Base-by-base conservation (phyloP, 2,113 vertebrate species). In the Oreochromis tanganicae region DNA sequence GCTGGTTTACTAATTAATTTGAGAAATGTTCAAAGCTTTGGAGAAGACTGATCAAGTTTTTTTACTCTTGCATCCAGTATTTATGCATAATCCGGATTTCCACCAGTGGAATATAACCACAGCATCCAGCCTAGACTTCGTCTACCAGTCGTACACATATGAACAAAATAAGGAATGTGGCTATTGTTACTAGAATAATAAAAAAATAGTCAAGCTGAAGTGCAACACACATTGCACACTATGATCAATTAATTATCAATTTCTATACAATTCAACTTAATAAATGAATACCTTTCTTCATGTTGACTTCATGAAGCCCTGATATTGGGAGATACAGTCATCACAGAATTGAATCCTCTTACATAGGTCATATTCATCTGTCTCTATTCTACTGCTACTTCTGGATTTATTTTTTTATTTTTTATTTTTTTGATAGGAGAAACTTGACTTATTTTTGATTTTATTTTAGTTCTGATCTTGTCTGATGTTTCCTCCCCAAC, bases 101-200 rank as follows among this genome's bases (percentile, higher is more conserved):
- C 17, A 63, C 5, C 59, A 63, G 16, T 19, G 16, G 59, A 3
- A 63, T 0, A 63, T 0, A 9, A 34, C 11, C 29, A 1, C 59
- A 63, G 34, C 61, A 66, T 12, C 5, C 17, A 68, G 63, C 6
- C 5, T 1, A 3, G 17, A n/a, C 63, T 19, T 14, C 63, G 24
- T 4, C n/a, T 0, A 41, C 0, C 0, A 2, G 2, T 14, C 19
- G 41, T 41, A 36, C 32, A 63, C 0, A 71, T 68, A 0, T 43
- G 5, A 24, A 16, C 4, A 68, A 21, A 68, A 41, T 41, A 5
- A 68, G 36, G 2, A 68, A 68, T 0, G 63, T 41, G 34, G 36
- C 6, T 41, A 0, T 24, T 68, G 2, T 14, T 41, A 19, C 34
- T 61, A 61, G 29, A 61, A 34, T 34, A 61, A 0, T 14, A 32